Evolutionary conservation across 2,888 invertebrate genomes (phyloP), one percentile per base, ranked within the genome.

Genomic region (Amiota communis): DNA sequence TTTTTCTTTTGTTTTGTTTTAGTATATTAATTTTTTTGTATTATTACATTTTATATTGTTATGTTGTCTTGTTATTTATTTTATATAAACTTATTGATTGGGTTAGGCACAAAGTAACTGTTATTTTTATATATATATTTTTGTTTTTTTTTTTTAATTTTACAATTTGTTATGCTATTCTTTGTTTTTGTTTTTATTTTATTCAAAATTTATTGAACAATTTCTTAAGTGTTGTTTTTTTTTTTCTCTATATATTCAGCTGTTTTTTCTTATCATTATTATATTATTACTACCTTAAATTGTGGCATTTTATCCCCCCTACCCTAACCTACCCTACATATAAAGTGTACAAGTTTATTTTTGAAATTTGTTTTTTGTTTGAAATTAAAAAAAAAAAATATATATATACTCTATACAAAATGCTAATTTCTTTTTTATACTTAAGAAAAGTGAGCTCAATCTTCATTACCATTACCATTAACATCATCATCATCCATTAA

Each of bases 41-140:
- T 12, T 69, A 77, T 80, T 81, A 74, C 77, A 56, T 70, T 53
- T 72, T 69, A 74, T 51, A 49, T 61, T 56, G 64, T 15, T 57
- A n/a, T n/a, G n/a, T n/a, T 68, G 47, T 36, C 36, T 36, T 36
- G 36, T 36, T 36, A 36, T 81, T 75, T 72, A 48, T 79, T 73
- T 78, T 75, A 79, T 83, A 80, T 76, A 79, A 76, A 76, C 76
- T 75, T 77, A 78, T 74, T 80, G 75, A 77, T 76, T 83, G 83
- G 87, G 81, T 88, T 88, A 88, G 88, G 88, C 89, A 88, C 89
- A 87, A 88, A 86, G 88, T 79, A 79, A 84, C 84, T 84, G 81
- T 75, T 76, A 75, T 77, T 69, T 4, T 17, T 36, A 9, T 10
- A n/a, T 65, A 4, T 53, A 36, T 69, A n/a, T n/a, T n/a, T n/a